Percentiles rank a stretch among this genome's conserved stretches.
These are phyloP conservation scores for Coenonympha arcania DNA, from an alignment of 2,888 invertebrate species.

Conservation along the genomic window DNA sequence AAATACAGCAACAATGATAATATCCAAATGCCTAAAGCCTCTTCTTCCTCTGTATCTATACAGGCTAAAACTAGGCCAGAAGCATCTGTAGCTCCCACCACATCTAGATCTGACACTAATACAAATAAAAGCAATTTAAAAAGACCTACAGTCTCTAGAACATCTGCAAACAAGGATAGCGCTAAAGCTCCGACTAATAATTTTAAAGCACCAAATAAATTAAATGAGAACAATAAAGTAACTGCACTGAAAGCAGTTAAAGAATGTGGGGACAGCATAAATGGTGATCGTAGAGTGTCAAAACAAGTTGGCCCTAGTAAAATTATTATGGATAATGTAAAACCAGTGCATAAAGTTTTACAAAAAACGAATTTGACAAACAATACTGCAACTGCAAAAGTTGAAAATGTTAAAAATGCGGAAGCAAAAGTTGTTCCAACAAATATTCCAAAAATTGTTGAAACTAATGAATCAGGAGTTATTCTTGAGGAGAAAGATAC, in stretches of 20 bases:
- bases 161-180: neutral
- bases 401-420: slow-evolving; percentile 1
- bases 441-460: neutral
- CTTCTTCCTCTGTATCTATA: slow-evolving; percentile 22
- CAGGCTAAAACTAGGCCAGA: slow-evolving; percentile 21
- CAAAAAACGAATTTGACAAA: neutral
- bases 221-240: neutral
- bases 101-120: slow-evolving; percentile 18
- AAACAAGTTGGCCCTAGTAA: neutral
- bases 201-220: neutral
- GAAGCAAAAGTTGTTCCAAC: neutral
- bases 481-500: neutral
- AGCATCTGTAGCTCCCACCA: slow-evolving; percentile 5
- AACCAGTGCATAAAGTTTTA: neutral
- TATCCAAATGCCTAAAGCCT: slow-evolving; percentile 12
- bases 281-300: neutral
- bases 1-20: slow-evolving; percentile 39
- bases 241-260: neutral
- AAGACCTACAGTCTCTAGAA: slow-evolving; percentile 35
- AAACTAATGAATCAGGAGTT: neutral
- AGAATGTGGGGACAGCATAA: slow-evolving; percentile 1
- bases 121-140: slow-evolving; percentile 36
- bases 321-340: neutral
- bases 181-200: neutral
- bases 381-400: too few relatives aligned